Base-by-base conservation (phyloP, 2,797 vertebrate genomes). In the Heteromormyrus szaboi region DNA sequence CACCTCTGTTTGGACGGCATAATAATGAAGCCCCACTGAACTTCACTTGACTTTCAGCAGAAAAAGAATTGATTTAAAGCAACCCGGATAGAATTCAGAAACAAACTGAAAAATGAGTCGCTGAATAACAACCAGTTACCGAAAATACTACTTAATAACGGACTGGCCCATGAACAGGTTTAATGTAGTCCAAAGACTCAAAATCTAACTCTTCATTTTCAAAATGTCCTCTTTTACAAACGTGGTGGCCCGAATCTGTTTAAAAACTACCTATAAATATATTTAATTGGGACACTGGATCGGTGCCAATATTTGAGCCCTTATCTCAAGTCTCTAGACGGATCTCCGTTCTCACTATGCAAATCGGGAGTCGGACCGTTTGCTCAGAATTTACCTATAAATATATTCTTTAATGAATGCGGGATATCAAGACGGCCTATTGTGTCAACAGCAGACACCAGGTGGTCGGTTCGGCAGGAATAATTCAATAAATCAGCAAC, bases 151-250 rank as follows among this genome's bases (percentile, higher is more conserved):
- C 37, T 79, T 41, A 41, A 76, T 76, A 17, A 76, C 0, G 12
- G 72, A 44, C 72, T 37, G 68, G 33, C 25, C 29, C 68, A 37
- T 19, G 72, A 7, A 41, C 72, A 44, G 72, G 37, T 76, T 44
- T 79, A 44, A 79, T 44, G 14, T n/a, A 44, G 72, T 44, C 37
- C 33, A 44, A 79, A 79, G 17, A 79, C 72, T 44, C 37, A 79
- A 44, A 44, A 41, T 41, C 72, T 19, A 22, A 59, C 54, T 76
- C 68, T 76, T 19, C 37, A 44, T 79, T 44, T 79, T 79, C 72
- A 79, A 79, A 79, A 44, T 19, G 72, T 37, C 72, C 72, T 44
- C 72, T 79, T 79, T 85, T 53, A 25, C 83, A 85, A 85, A 50
- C 9, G 11, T 53, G 46, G 9, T 53, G 83, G n/a, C 46, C 51